phyloP scores from a whole-genome alignment of 2,888 invertebrate genomes.

The Dicycla oo region DNA sequence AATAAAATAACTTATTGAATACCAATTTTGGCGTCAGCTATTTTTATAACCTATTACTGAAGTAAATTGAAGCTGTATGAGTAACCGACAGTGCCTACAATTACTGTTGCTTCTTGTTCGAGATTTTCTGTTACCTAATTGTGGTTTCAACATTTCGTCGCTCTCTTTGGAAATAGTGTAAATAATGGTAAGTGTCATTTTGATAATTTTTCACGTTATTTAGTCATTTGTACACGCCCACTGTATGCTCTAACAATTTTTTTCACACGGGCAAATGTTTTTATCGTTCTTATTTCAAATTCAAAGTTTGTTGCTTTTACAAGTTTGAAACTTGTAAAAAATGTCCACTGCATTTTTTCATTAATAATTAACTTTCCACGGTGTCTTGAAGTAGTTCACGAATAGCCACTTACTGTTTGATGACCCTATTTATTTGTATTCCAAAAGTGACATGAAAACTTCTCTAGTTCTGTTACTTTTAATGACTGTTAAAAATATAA shows the following conservation, averaged over 20 bases:
- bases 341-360: conserved; percentile 6
- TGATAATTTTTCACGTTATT: conserved; percentile 56
- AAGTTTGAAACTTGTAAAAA: conserved; percentile 27
- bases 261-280: conserved; percentile 28
- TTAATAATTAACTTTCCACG: conserved; percentile 6
- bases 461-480: neutral
- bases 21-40: conserved; percentile 71
- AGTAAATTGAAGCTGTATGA: conserved; percentile 77
- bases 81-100: conserved; percentile 78
- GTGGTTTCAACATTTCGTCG: conserved; percentile 56
- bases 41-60: conserved; percentile 85
- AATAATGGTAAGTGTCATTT: conserved; percentile 66
- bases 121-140: conserved; percentile 53
- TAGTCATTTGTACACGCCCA: conserved; percentile 69
- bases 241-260: conserved; percentile 45
- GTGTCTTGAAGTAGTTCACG: conserved; percentile 14
- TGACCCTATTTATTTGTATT: conserved; percentile 47
- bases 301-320: no score
- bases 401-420: conserved; percentile 32
- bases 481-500: neutral
- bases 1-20: conserved; percentile 54
- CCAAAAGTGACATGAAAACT: conserved; percentile 1
- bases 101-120: conserved; percentile 66
- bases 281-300: conserved; percentile 22
- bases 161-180: conserved; percentile 63